Base-by-base conservation (phyloP, 2,113 vertebrate genomes). In the Nannobrachium achirus region DNA sequence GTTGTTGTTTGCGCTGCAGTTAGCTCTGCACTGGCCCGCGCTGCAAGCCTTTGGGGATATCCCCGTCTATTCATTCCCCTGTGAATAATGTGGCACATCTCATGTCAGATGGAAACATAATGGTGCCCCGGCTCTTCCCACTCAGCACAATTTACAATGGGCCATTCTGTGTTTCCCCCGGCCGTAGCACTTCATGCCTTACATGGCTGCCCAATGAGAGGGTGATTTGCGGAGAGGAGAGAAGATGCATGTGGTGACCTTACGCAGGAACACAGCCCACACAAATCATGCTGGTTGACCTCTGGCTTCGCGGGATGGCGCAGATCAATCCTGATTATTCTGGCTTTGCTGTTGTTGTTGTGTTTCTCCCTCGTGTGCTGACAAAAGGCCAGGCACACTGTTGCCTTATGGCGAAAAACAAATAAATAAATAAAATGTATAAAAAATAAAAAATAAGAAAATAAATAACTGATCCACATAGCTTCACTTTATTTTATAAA, bases 31-130 rank as follows among this genome's bases (percentile, higher is more conserved):
- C 69, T 77, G 68, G 59, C 55, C 49, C 66, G 57, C 25, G 25
- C 25, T 33, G 25, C 3, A 3, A 68, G 57, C 77, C 69, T 63
- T 44, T 60, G 75, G 25, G 74, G 74, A 86, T 80, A 71, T 72
- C 79, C 25, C 69, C 71, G 65, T 78, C 81, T 86, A 79, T 78
- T 86, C 73, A 84, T 88, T 80, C 59, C 4, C 78, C 79, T 33
- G 68, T 87, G 82, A 91, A 88, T 89, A 89, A 92, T 90, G 82
- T 79, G 77, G 53, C 83, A 61, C 78, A 84, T 87, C 76, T 88
- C 76, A 63, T 81, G 77, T 80, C 75, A 87, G 84, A 89, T 85
- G 78, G 77, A 84, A 82, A 88, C 86, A 89, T 90, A 86, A 87
- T 86, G 70, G 81, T 84, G 86, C 83, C 78, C 53, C 84, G 81